These are phyloP conservation scores for Conops quadrifasciatus DNA, from an alignment of 2,888 invertebrate genomes.

Conservation along the genomic window DNA sequence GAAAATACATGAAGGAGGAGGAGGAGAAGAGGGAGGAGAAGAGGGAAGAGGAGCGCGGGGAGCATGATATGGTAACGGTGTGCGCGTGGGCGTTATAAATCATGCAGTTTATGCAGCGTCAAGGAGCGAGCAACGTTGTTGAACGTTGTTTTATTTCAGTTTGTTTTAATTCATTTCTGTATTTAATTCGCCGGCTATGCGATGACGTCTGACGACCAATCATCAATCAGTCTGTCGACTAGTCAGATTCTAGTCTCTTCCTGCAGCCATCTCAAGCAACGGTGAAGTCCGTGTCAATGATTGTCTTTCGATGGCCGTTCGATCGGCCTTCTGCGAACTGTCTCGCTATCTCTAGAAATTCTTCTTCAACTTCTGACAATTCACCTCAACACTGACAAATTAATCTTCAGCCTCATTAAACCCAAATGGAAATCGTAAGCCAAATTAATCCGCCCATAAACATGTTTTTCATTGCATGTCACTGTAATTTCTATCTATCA, in stretches of 20 bases:
- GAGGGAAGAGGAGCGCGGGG: not conserved
- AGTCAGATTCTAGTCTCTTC: not conserved
- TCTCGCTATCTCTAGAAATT: not conserved
- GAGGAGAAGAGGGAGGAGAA: not conserved
- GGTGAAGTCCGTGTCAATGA: no score
- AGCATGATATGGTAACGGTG: no score
- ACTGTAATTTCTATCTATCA: not conserved
- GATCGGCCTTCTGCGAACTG: no score
- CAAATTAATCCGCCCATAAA: slow-evolving; percentile 59
- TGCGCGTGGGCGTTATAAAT: slow-evolving; percentile 28
- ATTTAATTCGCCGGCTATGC: no score
- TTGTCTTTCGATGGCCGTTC: no score
- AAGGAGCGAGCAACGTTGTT: slow-evolving; percentile 2
- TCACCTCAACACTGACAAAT: slow-evolving; percentile 36
- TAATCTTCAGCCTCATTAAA: slow-evolving; percentile 56
- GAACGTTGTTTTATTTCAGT: no score
- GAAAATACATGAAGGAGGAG: not conserved
- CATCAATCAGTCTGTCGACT: no score
- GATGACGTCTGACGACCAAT: no score
- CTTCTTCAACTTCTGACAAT: not conserved
- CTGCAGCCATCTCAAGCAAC: no score
- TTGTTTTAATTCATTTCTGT: no score
- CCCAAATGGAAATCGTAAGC: slow-evolving; percentile 52
- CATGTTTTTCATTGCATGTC: slow-evolving; percentile 45
- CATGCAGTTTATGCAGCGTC: not conserved